Percentiles rank a stretch among this genome's conserved stretches.
Evolutionary conservation across 2,797 vertebrate species (phyloP).

Genomic region (Neosilurus hyrtlii): DNA sequence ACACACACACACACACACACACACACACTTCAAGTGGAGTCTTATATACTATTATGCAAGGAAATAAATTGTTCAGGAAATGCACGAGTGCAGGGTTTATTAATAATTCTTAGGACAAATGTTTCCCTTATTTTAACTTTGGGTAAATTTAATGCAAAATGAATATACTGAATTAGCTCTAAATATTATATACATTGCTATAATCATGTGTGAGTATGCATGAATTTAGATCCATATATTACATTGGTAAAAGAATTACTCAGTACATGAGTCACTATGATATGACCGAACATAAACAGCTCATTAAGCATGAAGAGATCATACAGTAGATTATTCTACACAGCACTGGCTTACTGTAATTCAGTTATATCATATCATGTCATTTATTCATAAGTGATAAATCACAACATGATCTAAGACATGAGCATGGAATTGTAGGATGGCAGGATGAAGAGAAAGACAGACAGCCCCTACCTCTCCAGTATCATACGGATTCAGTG

Average conservation of each 20-base stretch:
- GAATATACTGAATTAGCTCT: constrained; percentile 26
- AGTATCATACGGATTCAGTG: constrained; percentile 15
- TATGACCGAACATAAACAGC: constrained; percentile 27
- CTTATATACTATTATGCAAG: not conserved
- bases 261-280: constrained; percentile 19
- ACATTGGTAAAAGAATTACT: constrained; percentile 30
- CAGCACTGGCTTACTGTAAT: constrained; percentile 31
- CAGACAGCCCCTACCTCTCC: constrained; percentile 47
- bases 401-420: constrained; percentile 36
- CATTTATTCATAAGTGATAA: constrained; percentile 31
- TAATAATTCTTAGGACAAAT: not conserved
- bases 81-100: not conserved
- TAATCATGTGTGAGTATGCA: constrained; percentile 26
- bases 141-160: constrained; percentile 12
- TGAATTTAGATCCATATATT: constrained; percentile 35
- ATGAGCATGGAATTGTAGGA: constrained; percentile 38
- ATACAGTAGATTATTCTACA: constrained; percentile 24
- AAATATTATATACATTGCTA: constrained; percentile 28
- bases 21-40: not conserved
- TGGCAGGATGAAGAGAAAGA: constrained; percentile 35
- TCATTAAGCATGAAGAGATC: constrained; percentile 45
- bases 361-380: constrained; percentile 31
- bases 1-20: not conserved
- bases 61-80: constrained; percentile 14
- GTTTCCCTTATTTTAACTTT: constrained; percentile 23